A percentile compares a stretch with the other conserved stretches of the same genome.
phyloP scores from a whole-genome alignment of 1,140 invertebrate species.

The Mamestra configurata region DNA sequence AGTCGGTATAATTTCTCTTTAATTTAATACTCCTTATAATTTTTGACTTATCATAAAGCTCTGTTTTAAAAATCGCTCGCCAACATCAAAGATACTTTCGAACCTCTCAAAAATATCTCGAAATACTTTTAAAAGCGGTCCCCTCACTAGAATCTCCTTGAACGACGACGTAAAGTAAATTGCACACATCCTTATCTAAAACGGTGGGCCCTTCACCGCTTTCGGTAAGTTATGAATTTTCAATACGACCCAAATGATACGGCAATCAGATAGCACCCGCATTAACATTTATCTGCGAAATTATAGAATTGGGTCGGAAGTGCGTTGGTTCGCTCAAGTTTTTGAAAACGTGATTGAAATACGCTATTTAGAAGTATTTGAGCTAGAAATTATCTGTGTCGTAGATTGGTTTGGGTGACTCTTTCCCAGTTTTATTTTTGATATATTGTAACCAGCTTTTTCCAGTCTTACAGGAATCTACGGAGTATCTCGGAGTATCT shows the following conservation, averaged over 20 bases:
- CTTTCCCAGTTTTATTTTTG: neutral
- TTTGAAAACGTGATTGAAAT: conserved; percentile 30
- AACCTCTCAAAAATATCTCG: neutral
- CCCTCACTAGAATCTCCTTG: conserved; percentile 59
- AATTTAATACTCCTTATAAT: no score
- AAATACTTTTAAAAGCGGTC: conserved; percentile 13
- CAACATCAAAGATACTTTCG: neutral
- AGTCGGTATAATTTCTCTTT: no score
- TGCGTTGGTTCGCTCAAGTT: conserved; percentile 9
- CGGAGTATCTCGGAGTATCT: no score
- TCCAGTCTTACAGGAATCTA: no score
- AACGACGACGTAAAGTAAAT: conserved; percentile 68
- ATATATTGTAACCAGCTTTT: no score
- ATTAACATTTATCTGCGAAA: conserved; percentile 58
- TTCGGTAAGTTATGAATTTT: conserved; percentile 69
- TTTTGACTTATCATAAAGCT: no score
- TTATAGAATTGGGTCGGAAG: conserved; percentile 32
- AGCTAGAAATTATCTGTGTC: neutral
- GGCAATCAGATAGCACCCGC: conserved; percentile 50
- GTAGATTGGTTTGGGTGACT: neutral
- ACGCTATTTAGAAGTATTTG: neutral
- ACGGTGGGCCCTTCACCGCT: conserved; percentile 55
- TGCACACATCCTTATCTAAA: conserved; percentile 69
- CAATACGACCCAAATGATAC: conserved; percentile 62
- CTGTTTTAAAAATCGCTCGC: neutral